Base-by-base conservation (phyloP, 1,140 invertebrate species). In the Maconellicoccus hirsutus region DNA sequence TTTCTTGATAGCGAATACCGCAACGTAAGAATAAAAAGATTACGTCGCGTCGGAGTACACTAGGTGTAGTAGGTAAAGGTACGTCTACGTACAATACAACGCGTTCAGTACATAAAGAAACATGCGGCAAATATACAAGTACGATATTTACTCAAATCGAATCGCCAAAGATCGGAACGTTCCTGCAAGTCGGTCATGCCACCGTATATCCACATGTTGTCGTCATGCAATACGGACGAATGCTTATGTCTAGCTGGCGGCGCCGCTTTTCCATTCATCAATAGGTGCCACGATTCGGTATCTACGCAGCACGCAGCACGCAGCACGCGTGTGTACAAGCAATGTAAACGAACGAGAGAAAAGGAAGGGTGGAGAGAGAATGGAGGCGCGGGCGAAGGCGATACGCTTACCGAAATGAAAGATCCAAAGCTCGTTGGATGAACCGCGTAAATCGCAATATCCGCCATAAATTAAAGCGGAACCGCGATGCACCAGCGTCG, bases 401-500 rank as follows among this genome's bases (percentile, higher is more conserved):
- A n/a, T n/a, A 69, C 1, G 79, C 80, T 84, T 82, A 94, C 92
- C 89, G 74, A 93, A 91, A 82, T 93, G 87, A 78, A 91, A 95
- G 12, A 86, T 87, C 93, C 93, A 96, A 0, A 95, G 79, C 78
- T 96, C 92, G 23, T 87, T 85, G 14, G 86, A 89, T 26, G 92
- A 93, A 14, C 93, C 93, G 73, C 87, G 84, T 70, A 94, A 79
- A 78, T 95, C 93, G 77, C 91, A 86, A 80, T 94, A 95, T 14
- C 93, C 93, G 1, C 93, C 93, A 79, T 93, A 95, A 69, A 95
- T 84, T 27, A 93, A 83, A 87, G 95, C 91, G 69, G 86, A 84
- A 71, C 88, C 87, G 70, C 86, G 83, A 76, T 91, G 86, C 0
- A 94, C 85, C 12, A 93, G 82, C 1, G 92, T 90, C 0, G 89